Evolutionary conservation across 2,888 invertebrate genomes (phyloP), one percentile per base, ranked within the genome.

Genomic region (Neuroscelio doddi): DNA sequence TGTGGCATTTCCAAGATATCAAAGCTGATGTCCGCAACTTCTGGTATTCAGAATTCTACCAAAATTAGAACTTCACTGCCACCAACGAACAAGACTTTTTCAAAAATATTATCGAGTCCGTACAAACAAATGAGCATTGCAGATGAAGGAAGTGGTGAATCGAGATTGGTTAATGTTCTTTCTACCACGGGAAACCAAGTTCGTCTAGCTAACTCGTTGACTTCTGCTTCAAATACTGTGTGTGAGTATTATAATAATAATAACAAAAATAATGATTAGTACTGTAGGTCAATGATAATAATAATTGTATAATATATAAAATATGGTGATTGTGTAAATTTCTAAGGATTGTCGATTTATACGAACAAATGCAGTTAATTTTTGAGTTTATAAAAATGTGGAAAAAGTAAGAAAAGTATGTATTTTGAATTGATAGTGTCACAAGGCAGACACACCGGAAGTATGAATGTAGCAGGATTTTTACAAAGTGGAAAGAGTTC

Each of bases 61-160:
- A 83, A 80, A 66, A 77, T 80, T 24, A 81, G 81, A 49, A 74
- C 78, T 1, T 68, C 80, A 10, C 57, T 77, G 51, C 64, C 64
- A 1, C 68, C 80, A 1, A 57, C 70, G n/a, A 76, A 56, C 29
- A 81, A 80, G 63, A 52, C 66, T 12, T 70, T 77, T 12, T 73
- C 79, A 0, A 79, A 79, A 57, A 51, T 74, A n/a, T 38, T 74
- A 21, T 59, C 77, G 3, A 70, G 53, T 10, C 76, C 64, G 52
- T 81, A 75, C 42, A 80, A 77, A 42, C 75, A 76, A 14, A 34
- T 72, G 3, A 75, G 64, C 49, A 26, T 71, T 0, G 38, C 69
- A 2, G 78, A n/a, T n/a, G n/a, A 77, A 3, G 78, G 76, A 36
- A 58, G 47, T 44, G 68, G 67, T n/a, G 80, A 78, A 42, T 52